These are phyloP conservation scores for Chelon auratus DNA, from an alignment of 2,797 vertebrate species.

Conservation along the genomic window DNA sequence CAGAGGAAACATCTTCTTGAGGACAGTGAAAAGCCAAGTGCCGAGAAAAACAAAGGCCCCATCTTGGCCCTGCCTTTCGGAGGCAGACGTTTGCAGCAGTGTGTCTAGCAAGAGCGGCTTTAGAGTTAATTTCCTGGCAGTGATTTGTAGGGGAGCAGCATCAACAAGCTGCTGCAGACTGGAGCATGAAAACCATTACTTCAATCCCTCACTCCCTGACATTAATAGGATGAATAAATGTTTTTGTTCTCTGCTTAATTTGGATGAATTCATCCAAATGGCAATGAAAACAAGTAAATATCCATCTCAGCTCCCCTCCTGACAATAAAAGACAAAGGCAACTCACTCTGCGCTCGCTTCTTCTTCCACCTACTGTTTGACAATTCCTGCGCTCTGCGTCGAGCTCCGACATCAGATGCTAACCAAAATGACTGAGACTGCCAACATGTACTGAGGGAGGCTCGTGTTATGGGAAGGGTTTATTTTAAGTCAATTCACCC, in stretches of 20 bases:
- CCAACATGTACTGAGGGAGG: conserved; percentile 51
- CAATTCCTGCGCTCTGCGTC: conserved; percentile 45
- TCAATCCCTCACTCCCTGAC: conserved; percentile 79
- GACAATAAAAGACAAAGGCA: conserved; percentile 67
- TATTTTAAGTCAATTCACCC: conserved; percentile 66
- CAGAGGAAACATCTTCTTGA: conserved; percentile 55
- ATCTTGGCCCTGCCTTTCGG: conserved; percentile 44
- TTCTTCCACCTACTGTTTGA: conserved; percentile 62
- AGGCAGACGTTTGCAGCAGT: conserved; percentile 67
- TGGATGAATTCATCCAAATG: conserved; percentile 81
- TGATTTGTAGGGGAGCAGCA: conserved; percentile 75
- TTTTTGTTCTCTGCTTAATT: conserved; percentile 81
- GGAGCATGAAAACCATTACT: conserved; percentile 79
- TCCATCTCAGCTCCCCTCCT: conserved; percentile 64
- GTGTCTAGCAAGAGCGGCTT: conserved; percentile 64
- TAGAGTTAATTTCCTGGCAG: conserved; percentile 82
- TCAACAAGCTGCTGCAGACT: conserved; percentile 76
- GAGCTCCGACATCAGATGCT: conserved; percentile 67
- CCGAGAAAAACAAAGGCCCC: conserved; percentile 58
- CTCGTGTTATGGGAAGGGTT: conserved; percentile 49
- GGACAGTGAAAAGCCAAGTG: conserved; percentile 37
- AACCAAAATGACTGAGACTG: conserved; percentile 63
- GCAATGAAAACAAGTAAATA: conserved; percentile 79
- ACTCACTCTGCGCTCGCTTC: conserved; percentile 59
- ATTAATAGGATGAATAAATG: conserved; percentile 84